Conservation (phyloP, 2,888 invertebrate genomes). For the Mesochorus sp. region DNA sequence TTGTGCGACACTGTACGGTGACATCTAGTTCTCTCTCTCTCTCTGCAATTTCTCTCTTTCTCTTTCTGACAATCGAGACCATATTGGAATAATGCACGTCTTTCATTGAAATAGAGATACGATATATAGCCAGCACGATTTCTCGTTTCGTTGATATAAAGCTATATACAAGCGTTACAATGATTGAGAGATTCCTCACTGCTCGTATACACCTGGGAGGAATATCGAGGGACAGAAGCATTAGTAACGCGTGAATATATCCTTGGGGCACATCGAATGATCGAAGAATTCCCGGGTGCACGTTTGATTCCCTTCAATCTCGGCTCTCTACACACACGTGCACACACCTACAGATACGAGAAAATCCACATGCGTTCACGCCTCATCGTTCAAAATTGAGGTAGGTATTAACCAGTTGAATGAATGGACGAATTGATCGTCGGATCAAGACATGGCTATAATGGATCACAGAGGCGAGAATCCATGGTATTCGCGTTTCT, state of each 20-base stretch:
- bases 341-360: background rate
- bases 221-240: slow-evolving; percentile 11
- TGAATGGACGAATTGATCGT: slow-evolving; percentile 47
- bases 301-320: slow-evolving; percentile 17
- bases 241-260: slow-evolving; percentile 36
- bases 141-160: background rate
- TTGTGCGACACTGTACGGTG: slow-evolving; percentile 29
- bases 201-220: slow-evolving; percentile 7
- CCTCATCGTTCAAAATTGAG: slow-evolving; percentile 26
- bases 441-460: slow-evolving; percentile 41
- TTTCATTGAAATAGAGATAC: slow-evolving; percentile 33
- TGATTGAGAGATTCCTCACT: background rate
- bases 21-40: slow-evolving; percentile 13
- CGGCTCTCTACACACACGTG: background rate
- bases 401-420: slow-evolving; percentile 23
- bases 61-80: background rate
- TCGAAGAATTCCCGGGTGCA: slow-evolving; percentile 47
- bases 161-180: background rate
- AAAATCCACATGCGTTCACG: background rate
- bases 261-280: slow-evolving; percentile 45
- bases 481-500: slow-evolving; percentile 50
- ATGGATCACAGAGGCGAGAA: slow-evolving; percentile 21
- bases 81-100: slow-evolving; percentile 11
- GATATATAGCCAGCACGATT: slow-evolving; percentile 26
- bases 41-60: background rate